Conservation (phyloP, 2,797 vertebrate species). For the Gallinago solitaria region DNA sequence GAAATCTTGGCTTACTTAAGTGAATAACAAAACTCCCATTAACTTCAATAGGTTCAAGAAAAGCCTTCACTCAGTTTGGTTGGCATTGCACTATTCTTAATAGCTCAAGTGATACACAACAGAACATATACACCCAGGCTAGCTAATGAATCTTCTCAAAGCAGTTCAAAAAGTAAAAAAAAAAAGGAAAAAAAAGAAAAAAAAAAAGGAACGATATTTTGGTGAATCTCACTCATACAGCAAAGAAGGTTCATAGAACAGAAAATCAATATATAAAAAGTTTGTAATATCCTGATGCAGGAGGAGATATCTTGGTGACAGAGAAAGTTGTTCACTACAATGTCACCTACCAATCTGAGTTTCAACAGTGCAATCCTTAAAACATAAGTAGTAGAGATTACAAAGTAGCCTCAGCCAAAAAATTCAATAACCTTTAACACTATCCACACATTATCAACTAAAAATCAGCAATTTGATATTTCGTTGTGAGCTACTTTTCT, state of each 20-base stretch:
- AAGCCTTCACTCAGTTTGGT: neutral
- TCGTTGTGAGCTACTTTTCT: neutral
- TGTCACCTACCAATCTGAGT: neutral
- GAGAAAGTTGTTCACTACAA: neutral
- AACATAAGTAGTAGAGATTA: neutral
- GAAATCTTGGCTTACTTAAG: neutral
- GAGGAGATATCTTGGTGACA: neutral
- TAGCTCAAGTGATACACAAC: neutral
- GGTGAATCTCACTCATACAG: neutral
- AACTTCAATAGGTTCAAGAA: neutral
- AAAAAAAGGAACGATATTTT: fast-evolving
- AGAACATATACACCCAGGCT: neutral
- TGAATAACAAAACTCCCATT: neutral
- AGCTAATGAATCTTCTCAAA: neutral
- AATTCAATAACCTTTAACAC: neutral
- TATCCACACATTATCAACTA: neutral
- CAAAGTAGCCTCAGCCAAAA: neutral
- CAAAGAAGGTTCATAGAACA: neutral
- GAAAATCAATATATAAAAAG: neutral
- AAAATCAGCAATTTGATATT: neutral
- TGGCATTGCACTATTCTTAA: neutral
- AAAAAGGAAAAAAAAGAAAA: no score
- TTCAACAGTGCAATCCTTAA: neutral
- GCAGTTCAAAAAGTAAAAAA: neutral
- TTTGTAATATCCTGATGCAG: neutral